These are phyloP conservation scores for Masticophis lateralis DNA, from an alignment of 2,797 vertebrate species.

Conservation along the genomic window DNA sequence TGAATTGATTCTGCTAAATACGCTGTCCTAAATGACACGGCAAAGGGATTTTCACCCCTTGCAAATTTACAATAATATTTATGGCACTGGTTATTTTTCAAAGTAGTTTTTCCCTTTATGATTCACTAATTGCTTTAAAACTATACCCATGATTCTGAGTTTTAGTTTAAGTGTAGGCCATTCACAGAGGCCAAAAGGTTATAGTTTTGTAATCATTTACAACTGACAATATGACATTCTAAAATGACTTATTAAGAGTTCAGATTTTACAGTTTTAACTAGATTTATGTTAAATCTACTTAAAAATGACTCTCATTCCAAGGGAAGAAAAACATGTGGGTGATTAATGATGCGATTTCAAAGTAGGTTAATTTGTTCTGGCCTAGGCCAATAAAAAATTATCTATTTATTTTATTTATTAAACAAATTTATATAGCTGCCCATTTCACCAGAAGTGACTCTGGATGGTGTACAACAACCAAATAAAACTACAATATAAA, in stretches of 20 bases:
- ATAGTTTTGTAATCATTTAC: not conserved
- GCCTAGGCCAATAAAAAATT: not conserved
- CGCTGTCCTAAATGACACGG: not conserved
- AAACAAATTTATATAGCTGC: not conserved
- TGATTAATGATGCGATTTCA: conserved; percentile 24
- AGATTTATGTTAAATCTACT: conserved; percentile 3
- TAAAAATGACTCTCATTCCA: conserved; percentile 13
- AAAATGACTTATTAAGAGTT: conserved; percentile 22
- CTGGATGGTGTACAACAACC: not conserved
- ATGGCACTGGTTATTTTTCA: not conserved
- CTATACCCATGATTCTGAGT: not conserved
- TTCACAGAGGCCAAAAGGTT: not conserved
- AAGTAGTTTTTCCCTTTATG: not conserved
- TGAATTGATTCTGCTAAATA: not conserved
- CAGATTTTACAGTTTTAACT: conserved; percentile 8
- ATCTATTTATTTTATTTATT: conserved; percentile 14
- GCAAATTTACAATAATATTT: not conserved
- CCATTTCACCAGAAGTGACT: not conserved
- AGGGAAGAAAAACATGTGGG: not conserved
- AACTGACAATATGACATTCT: not conserved
- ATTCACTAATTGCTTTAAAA: not conserved
- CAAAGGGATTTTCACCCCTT: not conserved
- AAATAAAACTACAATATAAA: not conserved
- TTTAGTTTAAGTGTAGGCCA: not conserved
- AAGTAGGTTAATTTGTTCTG: conserved; percentile 16